Evolutionary conservation across 2,797 vertebrate species (phyloP), one percentile per base, ranked within the genome.

Genomic region (Sebastes vulpes): DNA sequence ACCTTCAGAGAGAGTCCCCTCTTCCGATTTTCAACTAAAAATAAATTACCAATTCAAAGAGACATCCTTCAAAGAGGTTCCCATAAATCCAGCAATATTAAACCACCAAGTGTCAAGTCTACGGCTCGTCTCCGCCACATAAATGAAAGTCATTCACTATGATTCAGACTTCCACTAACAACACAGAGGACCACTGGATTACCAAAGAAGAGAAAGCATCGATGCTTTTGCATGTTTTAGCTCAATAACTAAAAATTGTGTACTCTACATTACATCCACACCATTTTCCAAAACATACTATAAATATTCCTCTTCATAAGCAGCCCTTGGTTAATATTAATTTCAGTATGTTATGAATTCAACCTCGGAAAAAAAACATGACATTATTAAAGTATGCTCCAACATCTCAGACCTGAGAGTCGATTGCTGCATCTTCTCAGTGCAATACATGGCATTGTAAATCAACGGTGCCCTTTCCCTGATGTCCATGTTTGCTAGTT

Each of bases 31-130:
- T 84, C 29, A 31, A 10, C 29, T 52, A 16, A 72, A 84, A 83
- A 61, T 35, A 42, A 72, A 78, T 81, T 20, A 71, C 9, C 14
- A 60, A 69, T 81, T 82, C 65, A 50, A 83, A 58, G 9, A 72
- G 26, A 60, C n/a, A 14, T 72, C 25, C 35, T 38, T 86, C 48
- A 50, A 50, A 50, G 56, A 84, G 56, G 52, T 84, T 87, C 86
- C 79, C 65, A 83, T 68, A 87, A 59, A 68, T 65, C 21, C 77
- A 83, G 73, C 9, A 1, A 74, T 52, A 84, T 81, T 50, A 83
- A 85, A 79, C 38, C 9, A 26, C 61, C 57, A 79, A 67, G 18
- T 59, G 53, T 64, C 6, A 79, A 72, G 50, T 25, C 26, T 63
- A 65, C 9, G 21, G 1, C 46, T 32, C 69, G 5, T 57, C 18